Percentiles rank a stretch among this genome's conserved stretches.
phyloP scores from a whole-genome alignment of 2,888 invertebrate genomes.

The Ormyrus thymus region DNA sequence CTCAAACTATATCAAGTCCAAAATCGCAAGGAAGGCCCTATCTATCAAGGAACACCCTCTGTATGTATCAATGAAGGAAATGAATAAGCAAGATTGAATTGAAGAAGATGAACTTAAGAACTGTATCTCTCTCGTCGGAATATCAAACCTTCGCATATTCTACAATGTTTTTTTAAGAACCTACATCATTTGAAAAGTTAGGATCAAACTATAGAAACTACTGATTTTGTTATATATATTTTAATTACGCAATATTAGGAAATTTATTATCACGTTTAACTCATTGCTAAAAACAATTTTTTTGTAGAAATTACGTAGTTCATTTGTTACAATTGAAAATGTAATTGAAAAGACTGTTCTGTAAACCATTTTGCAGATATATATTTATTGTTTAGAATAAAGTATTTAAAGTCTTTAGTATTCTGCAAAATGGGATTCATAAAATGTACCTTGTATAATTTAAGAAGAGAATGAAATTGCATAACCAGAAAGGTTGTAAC shows the following conservation, averaged over 20 bases:
- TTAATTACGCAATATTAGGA: too few relatives aligned
- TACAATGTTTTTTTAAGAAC: too few relatives aligned
- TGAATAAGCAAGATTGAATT: conserved; percentile 16
- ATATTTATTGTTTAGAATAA: neutral
- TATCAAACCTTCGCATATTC: too few relatives aligned
- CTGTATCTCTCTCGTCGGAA: too few relatives aligned
- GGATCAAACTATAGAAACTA: too few relatives aligned
- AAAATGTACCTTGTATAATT: neutral
- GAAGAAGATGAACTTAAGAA: conserved; percentile 31
- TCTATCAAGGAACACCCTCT: too few relatives aligned
- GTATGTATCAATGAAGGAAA: conserved; percentile 7
- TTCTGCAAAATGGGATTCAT: conserved; percentile 44
- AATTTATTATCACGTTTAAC: too few relatives aligned
- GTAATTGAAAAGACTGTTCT: conserved; percentile 24
- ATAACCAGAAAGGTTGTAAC: conserved; percentile 71
- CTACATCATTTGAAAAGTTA: too few relatives aligned
- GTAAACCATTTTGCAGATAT: conserved; percentile 63
- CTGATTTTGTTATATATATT: too few relatives aligned
- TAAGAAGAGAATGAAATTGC: conserved; percentile 65
- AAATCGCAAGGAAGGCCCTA: conserved; percentile 1
- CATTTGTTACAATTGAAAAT: too few relatives aligned
- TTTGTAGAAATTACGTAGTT: too few relatives aligned
- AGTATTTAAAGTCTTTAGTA: neutral
- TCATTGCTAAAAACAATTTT: too few relatives aligned
- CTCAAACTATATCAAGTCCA: conserved; percentile 18